These are phyloP conservation scores for Todiramphus saurophagus DNA, from an alignment of 2,113 vertebrate genomes.

Conservation along the genomic window DNA sequence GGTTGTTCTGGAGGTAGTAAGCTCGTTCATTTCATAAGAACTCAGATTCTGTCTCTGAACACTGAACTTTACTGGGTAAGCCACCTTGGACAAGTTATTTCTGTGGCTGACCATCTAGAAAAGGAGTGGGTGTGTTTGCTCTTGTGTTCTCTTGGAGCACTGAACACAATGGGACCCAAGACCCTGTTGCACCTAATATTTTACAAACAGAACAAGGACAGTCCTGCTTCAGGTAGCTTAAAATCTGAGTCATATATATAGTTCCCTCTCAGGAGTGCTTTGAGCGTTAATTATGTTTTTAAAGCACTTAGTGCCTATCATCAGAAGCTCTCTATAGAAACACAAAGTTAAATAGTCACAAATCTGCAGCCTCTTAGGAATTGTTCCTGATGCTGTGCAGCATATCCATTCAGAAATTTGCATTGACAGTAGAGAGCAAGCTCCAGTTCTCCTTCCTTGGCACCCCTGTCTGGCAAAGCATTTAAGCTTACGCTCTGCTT, in stretches of 20 bases:
- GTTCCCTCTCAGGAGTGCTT: conserved; percentile 10
- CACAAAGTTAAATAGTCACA: background rate
- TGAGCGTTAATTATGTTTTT: conserved; percentile 49
- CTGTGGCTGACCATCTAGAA: background rate
- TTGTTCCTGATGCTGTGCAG: background rate
- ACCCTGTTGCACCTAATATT: background rate
- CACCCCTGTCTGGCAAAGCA: background rate
- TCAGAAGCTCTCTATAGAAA: conserved; percentile 1
- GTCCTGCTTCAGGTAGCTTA: background rate
- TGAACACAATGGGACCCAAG: accelerated
- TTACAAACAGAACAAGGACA: background rate
- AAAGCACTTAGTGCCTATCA: conserved; percentile 24
- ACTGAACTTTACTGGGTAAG: background rate
- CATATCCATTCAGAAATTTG: background rate
- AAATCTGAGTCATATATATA: background rate
- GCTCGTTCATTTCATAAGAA: background rate
- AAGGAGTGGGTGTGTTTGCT: background rate
- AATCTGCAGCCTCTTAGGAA: background rate
- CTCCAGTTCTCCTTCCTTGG: background rate
- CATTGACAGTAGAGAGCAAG: background rate
- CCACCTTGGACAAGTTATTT: background rate
- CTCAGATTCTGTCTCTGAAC: background rate
- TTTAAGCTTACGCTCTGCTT: background rate
- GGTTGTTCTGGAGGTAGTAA: background rate
- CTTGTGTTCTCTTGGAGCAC: background rate